Conservation (phyloP, 2,888 invertebrate species). For the Orchesellides sinensis region DNA sequence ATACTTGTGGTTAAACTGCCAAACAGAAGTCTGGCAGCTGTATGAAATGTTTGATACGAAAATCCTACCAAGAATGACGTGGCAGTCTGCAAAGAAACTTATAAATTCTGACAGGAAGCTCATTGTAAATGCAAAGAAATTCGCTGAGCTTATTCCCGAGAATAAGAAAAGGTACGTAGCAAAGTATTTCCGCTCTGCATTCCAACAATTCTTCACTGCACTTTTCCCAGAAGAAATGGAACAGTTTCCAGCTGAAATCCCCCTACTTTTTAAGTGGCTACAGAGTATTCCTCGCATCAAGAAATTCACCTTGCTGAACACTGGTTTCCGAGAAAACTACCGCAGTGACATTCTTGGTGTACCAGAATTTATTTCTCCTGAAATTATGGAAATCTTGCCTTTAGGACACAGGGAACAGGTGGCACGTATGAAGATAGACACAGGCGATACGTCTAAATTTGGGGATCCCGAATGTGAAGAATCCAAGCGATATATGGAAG, state of each 20-base stretch:
- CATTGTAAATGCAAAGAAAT: slow-evolving; percentile 49
- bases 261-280: slow-evolving; percentile 30
- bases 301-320: slow-evolving; percentile 54
- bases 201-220: slow-evolving; percentile 46
- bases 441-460: slow-evolving; percentile 37
- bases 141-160: slow-evolving; percentile 39
- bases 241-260: slow-evolving; percentile 35
- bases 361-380: slow-evolving; percentile 53
- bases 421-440: slow-evolving; percentile 45
- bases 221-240: slow-evolving; percentile 53
- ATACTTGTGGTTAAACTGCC: slow-evolving; percentile 45
- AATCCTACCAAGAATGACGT: slow-evolving; percentile 48
- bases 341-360: slow-evolving; percentile 35
- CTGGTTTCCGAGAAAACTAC: slow-evolving; percentile 53
- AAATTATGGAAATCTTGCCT: slow-evolving; percentile 56
- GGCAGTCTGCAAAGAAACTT: slow-evolving; percentile 58
- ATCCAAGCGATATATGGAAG: slow-evolving; percentile 54
- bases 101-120: slow-evolving; percentile 44
- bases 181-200: slow-evolving; percentile 44
- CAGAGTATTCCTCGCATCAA: slow-evolving; percentile 41
- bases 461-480: slow-evolving; percentile 57
- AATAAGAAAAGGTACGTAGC: slow-evolving; percentile 30
- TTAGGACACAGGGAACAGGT: slow-evolving; percentile 51
- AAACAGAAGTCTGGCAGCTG: slow-evolving; percentile 41
- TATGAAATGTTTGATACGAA: slow-evolving; percentile 57